These are phyloP conservation scores for Anguilla anguilla DNA, from an alignment of 2,797 vertebrate genomes.

Conservation along the genomic window DNA sequence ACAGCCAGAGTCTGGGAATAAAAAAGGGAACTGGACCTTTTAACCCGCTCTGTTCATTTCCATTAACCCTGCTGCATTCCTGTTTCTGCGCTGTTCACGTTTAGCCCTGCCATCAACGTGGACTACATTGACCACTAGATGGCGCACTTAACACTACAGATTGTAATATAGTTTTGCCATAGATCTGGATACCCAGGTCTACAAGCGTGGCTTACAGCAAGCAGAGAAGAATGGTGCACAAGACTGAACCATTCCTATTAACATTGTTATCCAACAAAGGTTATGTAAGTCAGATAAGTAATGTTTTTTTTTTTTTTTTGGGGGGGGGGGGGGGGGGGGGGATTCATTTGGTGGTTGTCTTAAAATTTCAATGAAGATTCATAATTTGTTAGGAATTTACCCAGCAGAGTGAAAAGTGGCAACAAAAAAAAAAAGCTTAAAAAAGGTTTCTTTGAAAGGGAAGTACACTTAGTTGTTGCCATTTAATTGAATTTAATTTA, in stretches of 20 bases:
- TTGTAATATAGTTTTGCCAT: background rate
- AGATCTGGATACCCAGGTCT: background rate
- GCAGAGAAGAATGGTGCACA: constrained; percentile 2
- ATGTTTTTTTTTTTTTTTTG: background rate
- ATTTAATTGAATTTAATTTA: too few species aligned
- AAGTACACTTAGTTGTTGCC: background rate
- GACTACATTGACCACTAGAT: background rate
- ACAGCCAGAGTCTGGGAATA: constrained; percentile 31
- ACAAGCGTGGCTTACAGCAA: background rate
- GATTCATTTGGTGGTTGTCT: background rate
- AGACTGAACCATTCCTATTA: constrained; percentile 14
- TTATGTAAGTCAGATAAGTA: background rate
- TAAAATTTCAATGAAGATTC: background rate
- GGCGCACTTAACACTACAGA: constrained; percentile 8
- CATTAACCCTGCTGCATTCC: background rate
- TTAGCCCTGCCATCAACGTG: constrained; percentile 18
- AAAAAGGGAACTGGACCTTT: constrained; percentile 35
- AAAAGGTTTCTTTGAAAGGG: background rate
- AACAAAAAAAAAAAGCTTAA: background rate
- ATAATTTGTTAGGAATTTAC: background rate
- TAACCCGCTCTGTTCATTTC: background rate
- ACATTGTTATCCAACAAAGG: background rate
- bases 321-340: background rate
- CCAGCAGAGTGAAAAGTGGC: background rate
- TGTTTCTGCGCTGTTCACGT: constrained; percentile 8